Base-by-base conservation (phyloP, 2,797 vertebrate genomes). In the Syngnathus acus region DNA sequence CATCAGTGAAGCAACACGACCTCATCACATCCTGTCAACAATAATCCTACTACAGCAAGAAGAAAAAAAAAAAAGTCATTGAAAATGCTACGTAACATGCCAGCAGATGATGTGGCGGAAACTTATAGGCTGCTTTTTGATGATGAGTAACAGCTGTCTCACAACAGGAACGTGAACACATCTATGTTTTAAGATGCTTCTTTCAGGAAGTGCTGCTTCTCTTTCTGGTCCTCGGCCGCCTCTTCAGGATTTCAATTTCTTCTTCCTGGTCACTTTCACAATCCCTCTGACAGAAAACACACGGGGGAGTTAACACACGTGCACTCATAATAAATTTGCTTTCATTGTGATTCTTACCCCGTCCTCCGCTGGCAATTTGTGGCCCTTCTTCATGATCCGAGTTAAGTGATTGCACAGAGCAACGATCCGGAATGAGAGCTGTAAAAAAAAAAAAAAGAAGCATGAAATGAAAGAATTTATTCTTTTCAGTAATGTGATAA, bases 201-300 rank as follows among this genome's bases (percentile, higher is more conserved):
- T 69, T 66, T 93, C 92, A 99, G 58, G 94, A 96, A 71, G 93
- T 89, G 77, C 93, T 97, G 88, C 95, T 97, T 83, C 94, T 93
- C 81, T 94, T 94, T 75, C 95, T 92, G 66, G 87, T 85, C 65
- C 78, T 88, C 14, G 84, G 87, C 68, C 82, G 92, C 70, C 81
- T 93, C 74, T 73, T 89, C 21, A 88, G 13, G 1, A 88, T 78
- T 16, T 95, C 93, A 1, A 88, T 78, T 13, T 95, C 93, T 71
- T 94, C 93, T 60, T 98, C 96, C 3, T 89, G 86, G 84, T 99
- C 95, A 65, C 96, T 98, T 82, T 95, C 94, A 73, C 93, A 96
- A 32, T 91, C 91, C 70, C 93, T 93, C 93, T 98, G 80, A 39
- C 13, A 45, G 23, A 43, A 32, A 62, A 62, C 21, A 61, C 10